phyloP scores from a whole-genome alignment of 1,140 invertebrate genomes.

The Anoplophora glabripennis region DNA sequence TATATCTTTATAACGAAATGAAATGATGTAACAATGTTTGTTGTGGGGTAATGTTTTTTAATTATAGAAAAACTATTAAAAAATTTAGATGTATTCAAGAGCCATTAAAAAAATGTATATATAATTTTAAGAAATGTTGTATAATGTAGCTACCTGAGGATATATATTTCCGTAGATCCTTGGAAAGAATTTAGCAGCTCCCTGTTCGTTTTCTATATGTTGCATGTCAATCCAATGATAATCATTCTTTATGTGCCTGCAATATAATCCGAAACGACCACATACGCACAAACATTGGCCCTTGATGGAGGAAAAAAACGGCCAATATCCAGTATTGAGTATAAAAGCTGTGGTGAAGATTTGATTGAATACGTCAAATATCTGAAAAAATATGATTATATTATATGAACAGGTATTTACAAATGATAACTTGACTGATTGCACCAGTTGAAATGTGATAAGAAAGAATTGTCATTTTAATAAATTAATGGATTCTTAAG shows the following conservation, averaged over 20 bases:
- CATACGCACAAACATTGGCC: constrained; percentile 26
- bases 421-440: background rate
- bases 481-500: no score
- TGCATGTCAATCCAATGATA: constrained; percentile 24
- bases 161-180: background rate
- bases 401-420: background rate
- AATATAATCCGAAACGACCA: constrained; percentile 18
- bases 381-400: constrained; percentile 7
- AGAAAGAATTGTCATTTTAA: no score
- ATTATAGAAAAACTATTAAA: no score
- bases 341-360: constrained; percentile 24
- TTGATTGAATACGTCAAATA: constrained; percentile 29
- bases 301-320: constrained; percentile 19
- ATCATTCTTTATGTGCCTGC: constrained; percentile 25
- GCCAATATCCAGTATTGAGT: constrained; percentile 27
- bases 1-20: no score
- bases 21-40: no score
- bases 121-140: background rate
- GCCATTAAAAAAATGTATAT: background rate
- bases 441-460: no score
- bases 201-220: constrained; percentile 4
- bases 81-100: no score
- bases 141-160: background rate
- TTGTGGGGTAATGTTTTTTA: no score
- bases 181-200: background rate